A percentile compares a stretch with the other conserved stretches of the same genome.
phyloP scores from a whole-genome alignment of 2,113 vertebrate species.

The Tautogolabrus adspersus region DNA sequence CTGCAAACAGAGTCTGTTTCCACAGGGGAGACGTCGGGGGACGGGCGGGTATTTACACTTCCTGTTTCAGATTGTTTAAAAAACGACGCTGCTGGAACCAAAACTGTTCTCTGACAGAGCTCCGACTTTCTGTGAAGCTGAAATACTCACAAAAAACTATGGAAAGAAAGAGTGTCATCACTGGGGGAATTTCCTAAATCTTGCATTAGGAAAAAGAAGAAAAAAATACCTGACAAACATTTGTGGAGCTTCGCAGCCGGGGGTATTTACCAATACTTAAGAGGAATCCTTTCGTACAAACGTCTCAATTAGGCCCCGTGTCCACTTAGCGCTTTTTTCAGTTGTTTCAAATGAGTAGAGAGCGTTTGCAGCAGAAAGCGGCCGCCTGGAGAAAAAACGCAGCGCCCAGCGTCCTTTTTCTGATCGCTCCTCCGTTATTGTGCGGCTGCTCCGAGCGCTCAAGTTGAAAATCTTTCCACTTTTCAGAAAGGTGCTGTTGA shows the following conservation, averaged over 20 bases:
- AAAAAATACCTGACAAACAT: too few relatives aligned
- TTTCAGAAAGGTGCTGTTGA: too few relatives aligned
- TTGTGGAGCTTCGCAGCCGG: background rate
- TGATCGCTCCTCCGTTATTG: too few relatives aligned
- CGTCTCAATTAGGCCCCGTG: conserved; percentile 27
- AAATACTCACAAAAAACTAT: background rate
- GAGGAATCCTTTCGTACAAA: background rate
- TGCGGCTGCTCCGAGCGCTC: too few relatives aligned
- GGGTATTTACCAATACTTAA: background rate
- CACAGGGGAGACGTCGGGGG: background rate
- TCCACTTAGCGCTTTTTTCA: too few relatives aligned
- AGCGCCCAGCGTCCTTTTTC: too few relatives aligned
- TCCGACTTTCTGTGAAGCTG: background rate
- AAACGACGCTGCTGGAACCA: background rate
- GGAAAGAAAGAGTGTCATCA: background rate
- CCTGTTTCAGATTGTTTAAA: background rate
- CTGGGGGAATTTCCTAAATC: background rate
- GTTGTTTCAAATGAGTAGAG: too few relatives aligned
- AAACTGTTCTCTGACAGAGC: background rate
- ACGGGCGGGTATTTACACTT: background rate
- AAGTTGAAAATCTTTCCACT: too few relatives aligned
- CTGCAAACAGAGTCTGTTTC: background rate
- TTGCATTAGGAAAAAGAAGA: background rate
- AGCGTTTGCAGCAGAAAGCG: too few relatives aligned
- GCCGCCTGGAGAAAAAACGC: too few relatives aligned